Evolutionary conservation across 1,140 invertebrate genomes (phyloP).

Genomic region (Macrostomum lignano): DNA sequence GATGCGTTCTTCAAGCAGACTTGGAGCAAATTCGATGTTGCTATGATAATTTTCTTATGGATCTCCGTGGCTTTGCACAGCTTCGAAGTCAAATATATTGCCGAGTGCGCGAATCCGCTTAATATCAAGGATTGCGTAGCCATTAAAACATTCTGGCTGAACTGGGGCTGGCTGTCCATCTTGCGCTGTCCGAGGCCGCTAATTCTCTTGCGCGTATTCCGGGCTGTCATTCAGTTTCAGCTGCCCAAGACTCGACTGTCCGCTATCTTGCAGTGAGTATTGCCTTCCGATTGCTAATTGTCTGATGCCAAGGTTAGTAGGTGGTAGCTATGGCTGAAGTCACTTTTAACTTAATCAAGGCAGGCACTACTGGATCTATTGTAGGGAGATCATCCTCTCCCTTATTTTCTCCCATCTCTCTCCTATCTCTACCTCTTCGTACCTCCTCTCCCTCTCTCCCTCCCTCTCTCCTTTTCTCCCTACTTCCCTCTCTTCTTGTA

Average conservation of each 20-base stretch:
- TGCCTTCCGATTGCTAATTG: no score
- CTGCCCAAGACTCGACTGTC: conserved; percentile 95
- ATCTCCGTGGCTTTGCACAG: conserved; percentile 63
- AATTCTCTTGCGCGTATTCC: conserved; percentile 82
- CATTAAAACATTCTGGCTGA: neutral
- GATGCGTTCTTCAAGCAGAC: conserved; percentile 74
- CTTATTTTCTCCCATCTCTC: no score
- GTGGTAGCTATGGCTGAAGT: no score
- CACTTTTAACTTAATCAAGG: no score
- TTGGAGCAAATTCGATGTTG: conserved; percentile 95
- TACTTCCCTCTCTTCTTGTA: no score
- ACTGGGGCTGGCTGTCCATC: conserved; percentile 29
- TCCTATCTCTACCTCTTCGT: no score
- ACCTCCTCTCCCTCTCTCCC: no score
- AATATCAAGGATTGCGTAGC: no score
- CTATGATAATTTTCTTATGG: conserved; percentile 87
- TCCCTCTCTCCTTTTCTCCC: no score
- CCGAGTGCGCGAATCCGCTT: neutral
- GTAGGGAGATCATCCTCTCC: no score
- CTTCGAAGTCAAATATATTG: conserved; percentile 1
- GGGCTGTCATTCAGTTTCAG: conserved; percentile 89
- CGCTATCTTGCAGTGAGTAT: conserved; percentile 86
- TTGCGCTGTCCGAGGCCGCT: conserved; percentile 69
- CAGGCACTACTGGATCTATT: no score
- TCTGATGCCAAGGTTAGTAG: no score